Percentiles rank a stretch among this genome's conserved stretches.
Conservation (phyloP, 2,113 vertebrate genomes). For the Pongo abelii region DNA sequence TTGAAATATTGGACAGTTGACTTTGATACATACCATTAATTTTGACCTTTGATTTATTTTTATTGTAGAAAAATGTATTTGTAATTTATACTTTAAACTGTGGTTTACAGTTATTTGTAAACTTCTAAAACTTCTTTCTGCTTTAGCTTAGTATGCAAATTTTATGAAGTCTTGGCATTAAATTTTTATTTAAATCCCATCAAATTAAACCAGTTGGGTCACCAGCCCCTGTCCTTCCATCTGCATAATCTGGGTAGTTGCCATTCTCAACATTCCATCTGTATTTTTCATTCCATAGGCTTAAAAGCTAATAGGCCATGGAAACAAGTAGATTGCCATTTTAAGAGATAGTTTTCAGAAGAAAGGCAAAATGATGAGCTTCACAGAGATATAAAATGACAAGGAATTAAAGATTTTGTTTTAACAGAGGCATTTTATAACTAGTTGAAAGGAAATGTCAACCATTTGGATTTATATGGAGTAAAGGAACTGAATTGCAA, state of each 20-base stretch:
- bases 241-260: rapidly evolving
- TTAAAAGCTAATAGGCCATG: not conserved
- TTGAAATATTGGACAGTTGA: not conserved
- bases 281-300: not conserved
- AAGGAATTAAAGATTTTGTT: not conserved
- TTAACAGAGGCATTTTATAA: not conserved
- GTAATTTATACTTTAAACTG: not conserved
- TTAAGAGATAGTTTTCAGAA: not conserved
- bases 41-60: not conserved
- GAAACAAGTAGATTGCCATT: not conserved
- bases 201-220: not conserved
- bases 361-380: not conserved
- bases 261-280: not conserved
- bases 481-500: not conserved
- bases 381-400: not conserved
- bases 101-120: not conserved
- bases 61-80: not conserved
- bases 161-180: not conserved
- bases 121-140: not conserved
- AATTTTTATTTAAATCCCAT: not conserved
- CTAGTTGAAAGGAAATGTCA: rapidly evolving
- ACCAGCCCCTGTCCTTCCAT: rapidly evolving
- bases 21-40: not conserved
- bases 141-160: not conserved
- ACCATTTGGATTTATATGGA: not conserved